Base-by-base conservation (phyloP, 2,797 vertebrate genomes). In the Diplodus sargus region DNA sequence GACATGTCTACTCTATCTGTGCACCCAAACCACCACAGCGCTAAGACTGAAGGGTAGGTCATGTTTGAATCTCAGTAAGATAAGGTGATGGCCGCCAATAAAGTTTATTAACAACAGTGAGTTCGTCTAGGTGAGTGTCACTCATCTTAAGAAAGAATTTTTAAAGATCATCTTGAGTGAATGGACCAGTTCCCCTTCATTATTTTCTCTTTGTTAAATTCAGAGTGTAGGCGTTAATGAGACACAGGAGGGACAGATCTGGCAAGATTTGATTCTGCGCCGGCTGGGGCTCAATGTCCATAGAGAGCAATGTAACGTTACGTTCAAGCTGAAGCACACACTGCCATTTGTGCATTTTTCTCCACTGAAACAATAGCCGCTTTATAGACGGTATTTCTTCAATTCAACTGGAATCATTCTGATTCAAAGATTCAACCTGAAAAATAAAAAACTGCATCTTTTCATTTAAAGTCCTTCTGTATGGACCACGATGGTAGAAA, bases 1-100 rank as follows among this genome's bases (percentile, higher is more conserved):
- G 74, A 85, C 65, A 59, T 1, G 72, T 63, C 62, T 49, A 18
- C 68, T 78, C 70, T 49, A 60, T 69, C 51, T 20, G 62, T 52
- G 61, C 22, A 61, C 18, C 54, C 2, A 10, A 71, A 65, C 59
- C 56, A 22, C 45, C 0, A 30, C n/a, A 49, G 7, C 4, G 52
- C 16, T 23, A 30, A 47, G 48, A 69, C 6, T 23, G 7, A 5
- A 4, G 14, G 8, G 56, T 23, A 18, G 14, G 60, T 71, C 14
- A 28, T 20, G 64, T 15, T 56, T 25, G 45, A 53, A 68, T 10
- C 16, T 58, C 15, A 61, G 5, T 49, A 28, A 61, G 30, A 54
- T 30, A 30, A 70, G 5, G 16, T 5, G 63, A 65, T 13, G 45
- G 17, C 16, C 17, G 43, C 13, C 28, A 28, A 45, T 66, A 15